Percentiles rank a stretch among this genome's conserved stretches.
phyloP scores from a whole-genome alignment of 2,888 invertebrate genomes.

The Epistrophe eligans region DNA sequence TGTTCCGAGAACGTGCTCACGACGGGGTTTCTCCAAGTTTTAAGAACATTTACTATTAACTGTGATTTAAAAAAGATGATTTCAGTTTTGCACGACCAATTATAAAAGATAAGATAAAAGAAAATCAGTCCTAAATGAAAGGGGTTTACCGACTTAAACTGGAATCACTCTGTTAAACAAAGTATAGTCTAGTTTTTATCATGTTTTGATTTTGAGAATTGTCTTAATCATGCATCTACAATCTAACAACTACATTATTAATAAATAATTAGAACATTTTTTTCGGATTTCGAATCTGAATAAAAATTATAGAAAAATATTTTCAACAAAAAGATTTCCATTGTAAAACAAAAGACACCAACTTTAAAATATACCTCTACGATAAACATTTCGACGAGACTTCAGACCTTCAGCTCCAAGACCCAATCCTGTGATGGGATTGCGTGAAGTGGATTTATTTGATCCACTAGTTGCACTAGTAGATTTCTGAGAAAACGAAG shows the following conservation, averaged over 20 bases:
- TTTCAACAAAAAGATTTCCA: background rate
- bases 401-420: constrained; percentile 78
- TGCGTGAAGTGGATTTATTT: constrained; percentile 76
- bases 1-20: background rate
- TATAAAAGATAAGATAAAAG: background rate
- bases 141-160: background rate
- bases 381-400: constrained; percentile 77
- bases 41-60: background rate
- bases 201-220: background rate
- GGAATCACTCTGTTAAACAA: background rate
- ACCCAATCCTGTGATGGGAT: constrained; percentile 80
- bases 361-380: constrained; percentile 75
- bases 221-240: constrained; percentile 29
- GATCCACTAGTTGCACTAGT: constrained; percentile 56
- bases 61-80: background rate
- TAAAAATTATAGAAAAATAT: constrained; percentile 16
- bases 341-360: constrained; percentile 32
- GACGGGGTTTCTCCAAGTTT: too few relatives aligned
- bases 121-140: background rate
- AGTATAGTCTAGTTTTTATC: background rate
- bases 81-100: background rate
- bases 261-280: background rate
- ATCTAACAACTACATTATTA: background rate
- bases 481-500: constrained; percentile 50
- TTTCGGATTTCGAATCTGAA: background rate